Evolutionary conservation across 2,888 invertebrate genomes (phyloP).

Genomic region (Chaetogeoica ovagalla): DNA sequence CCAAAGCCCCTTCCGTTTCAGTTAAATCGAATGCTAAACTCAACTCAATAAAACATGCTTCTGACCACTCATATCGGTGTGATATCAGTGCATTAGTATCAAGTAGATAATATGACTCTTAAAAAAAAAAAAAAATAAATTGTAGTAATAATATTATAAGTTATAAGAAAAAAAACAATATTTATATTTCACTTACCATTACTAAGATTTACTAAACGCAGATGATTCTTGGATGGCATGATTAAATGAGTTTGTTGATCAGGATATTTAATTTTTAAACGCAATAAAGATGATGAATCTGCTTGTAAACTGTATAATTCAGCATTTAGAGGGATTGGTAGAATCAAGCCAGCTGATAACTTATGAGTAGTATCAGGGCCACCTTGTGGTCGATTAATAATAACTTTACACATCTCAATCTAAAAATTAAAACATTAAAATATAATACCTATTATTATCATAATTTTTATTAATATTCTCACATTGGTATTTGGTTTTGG

Average conservation of each 20-base stretch:
- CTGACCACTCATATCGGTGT: conserved; percentile 84
- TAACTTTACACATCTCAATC: conserved; percentile 79
- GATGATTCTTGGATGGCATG: conserved; percentile 75
- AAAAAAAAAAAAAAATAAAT: conserved; percentile 1
- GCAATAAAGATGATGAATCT: conserved; percentile 69
- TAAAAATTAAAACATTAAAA: conserved; percentile 58
- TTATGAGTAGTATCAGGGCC: conserved; percentile 81
- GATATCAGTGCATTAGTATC: conserved; percentile 86
- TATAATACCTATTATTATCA: neutral
- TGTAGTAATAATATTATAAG: neutral
- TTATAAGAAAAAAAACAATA: neutral
- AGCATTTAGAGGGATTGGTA: conserved; percentile 84
- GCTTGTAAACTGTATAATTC: conserved; percentile 76
- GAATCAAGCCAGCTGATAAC: conserved; percentile 89
- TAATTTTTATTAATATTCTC: conserved; percentile 55
- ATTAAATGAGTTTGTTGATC: conserved; percentile 86
- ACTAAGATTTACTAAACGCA: conserved; percentile 66
- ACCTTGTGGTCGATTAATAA: conserved; percentile 81
- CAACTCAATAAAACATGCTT: conserved; percentile 85
- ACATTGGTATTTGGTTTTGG: conserved; percentile 72
- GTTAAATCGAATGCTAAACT: conserved; percentile 79
- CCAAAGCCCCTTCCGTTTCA: conserved; percentile 62
- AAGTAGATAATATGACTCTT: conserved; percentile 64
- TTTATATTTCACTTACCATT: conserved; percentile 22
- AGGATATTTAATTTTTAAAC: conserved; percentile 87